Evolutionary conservation across 2,113 vertebrate species (phyloP).

Genomic region (Panthera leo): DNA sequence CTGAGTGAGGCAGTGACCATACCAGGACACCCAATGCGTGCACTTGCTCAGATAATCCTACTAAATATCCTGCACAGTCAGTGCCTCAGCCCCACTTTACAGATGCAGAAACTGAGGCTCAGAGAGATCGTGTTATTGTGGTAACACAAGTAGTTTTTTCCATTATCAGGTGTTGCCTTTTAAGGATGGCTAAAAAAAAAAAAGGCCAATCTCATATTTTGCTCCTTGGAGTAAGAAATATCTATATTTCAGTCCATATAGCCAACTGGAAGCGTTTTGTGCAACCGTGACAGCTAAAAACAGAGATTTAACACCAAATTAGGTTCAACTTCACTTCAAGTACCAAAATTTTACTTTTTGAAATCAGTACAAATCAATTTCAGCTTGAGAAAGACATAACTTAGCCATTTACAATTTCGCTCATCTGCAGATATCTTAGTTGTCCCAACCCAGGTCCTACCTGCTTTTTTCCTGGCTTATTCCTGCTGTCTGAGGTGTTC

Average conservation of each 20-base stretch:
- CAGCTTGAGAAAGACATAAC: constrained; percentile 52
- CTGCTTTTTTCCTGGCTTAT: constrained; percentile 52
- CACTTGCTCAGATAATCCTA: not conserved
- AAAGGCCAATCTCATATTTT: not conserved
- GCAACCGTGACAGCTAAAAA: constrained; percentile 16
- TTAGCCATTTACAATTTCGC: constrained; percentile 47
- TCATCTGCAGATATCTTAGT: not conserved
- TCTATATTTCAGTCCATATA: not conserved
- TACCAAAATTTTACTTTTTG: constrained; percentile 67
- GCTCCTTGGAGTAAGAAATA: not conserved
- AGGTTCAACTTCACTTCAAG: constrained; percentile 52
- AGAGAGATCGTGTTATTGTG: not conserved
- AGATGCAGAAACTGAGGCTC: not conserved
- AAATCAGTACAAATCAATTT: constrained; percentile 65
- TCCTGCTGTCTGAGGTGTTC: not conserved
- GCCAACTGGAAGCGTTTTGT: not conserved
- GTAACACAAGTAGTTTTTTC: not conserved
- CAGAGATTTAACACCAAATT: constrained; percentile 52
- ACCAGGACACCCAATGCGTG: not conserved
- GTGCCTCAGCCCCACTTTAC: not conserved
- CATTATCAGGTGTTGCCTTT: not conserved
- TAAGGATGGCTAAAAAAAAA: not conserved
- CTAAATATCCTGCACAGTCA: not conserved
- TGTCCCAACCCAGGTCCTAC: not conserved
- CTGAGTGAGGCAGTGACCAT: not conserved